phyloP scores from a whole-genome alignment of 2,888 invertebrate genomes.

The Vandiemenella viatica region DNA sequence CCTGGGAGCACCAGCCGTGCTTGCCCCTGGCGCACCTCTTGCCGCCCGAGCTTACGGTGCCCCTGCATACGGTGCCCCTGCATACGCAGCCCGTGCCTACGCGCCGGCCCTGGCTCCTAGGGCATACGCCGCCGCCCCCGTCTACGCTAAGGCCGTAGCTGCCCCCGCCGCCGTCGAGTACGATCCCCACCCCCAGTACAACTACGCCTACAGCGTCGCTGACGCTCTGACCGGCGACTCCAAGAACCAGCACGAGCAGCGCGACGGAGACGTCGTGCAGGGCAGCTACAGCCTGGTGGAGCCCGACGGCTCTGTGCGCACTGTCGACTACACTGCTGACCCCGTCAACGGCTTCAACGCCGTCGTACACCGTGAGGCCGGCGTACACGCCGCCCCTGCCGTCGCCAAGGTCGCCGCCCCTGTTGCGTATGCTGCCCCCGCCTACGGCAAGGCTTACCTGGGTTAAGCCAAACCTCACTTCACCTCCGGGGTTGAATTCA shows the following conservation, averaged over 20 bases:
- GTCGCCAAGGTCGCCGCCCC: conserved; percentile 10
- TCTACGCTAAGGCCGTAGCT: conserved; percentile 6
- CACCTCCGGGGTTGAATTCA: not conserved
- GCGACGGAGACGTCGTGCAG: conserved; percentile 14
- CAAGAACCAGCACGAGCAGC: conserved; percentile 15
- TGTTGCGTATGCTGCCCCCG: conserved; percentile 10
- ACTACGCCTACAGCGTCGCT: conserved; percentile 15
- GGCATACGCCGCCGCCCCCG: conserved; percentile 11
- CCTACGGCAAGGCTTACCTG: conserved; percentile 8
- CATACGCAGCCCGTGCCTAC: conserved; percentile 23
- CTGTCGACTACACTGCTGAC: conserved; percentile 15
- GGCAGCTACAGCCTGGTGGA: conserved; percentile 14
- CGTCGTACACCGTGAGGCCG: conserved; percentile 13
- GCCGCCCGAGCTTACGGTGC: conserved; percentile 5
- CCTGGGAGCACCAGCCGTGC: conserved; percentile 7
- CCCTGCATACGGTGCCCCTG: conserved; percentile 15
- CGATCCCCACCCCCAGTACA: conserved; percentile 17
- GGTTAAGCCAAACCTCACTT: conserved; percentile 4
- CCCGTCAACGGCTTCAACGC: conserved; percentile 17
- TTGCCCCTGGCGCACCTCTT: conserved; percentile 9
- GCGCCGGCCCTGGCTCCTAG: conserved; percentile 7
- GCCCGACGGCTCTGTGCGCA: conserved; percentile 14
- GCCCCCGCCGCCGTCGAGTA: conserved; percentile 14
- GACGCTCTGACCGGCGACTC: conserved; percentile 16
- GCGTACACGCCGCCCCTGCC: conserved; percentile 9